Evolutionary conservation across 2,113 vertebrate genomes (phyloP), one percentile per base, ranked within the genome.

Genomic region (Cromileptes altivelis): DNA sequence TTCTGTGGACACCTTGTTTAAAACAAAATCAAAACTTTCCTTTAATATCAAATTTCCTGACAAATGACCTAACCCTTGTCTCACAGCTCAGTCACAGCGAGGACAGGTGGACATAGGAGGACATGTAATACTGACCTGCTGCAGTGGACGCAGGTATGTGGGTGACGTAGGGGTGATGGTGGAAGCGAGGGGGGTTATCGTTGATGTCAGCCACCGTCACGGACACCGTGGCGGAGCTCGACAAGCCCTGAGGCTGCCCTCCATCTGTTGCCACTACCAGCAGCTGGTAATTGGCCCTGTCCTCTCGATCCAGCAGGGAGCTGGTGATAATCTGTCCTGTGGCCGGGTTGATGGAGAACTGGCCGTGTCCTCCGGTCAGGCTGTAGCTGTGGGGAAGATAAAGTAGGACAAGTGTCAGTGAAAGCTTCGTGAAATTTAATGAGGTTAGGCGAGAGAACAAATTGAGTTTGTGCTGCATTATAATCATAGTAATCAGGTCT

Each of bases 291-390:
- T 95, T 97, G 80, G 96, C 94, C 67, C 94, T 94, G 0, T 86
- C 85, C 70, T 99, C 98, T 50, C 98, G 94, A 89, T 99, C 98
- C 0, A 99, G 93, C 74, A 97, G 88, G 0, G 98, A 96, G 10
- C 97, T 99, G 85, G 97, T 99, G 93, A 99, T 99, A 87, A 99
- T 97, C 86, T 99, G 97, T 18, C 98, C 98, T 0, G 98, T 99
- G 0, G 98, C 96, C 0, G 98, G 98, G 94, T 99, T 99, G 92
- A 99, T 97, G 55, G 98, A 98, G 93, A 99, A 99, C 57, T 98
- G 98, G 0, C 97, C 96, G 68, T 98, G 96, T 52, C 97, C 98
- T 6, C 98, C 98, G 0, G 57, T 94, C 78, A 99, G 93, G 69
- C 96, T 97, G 82, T 99, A 99, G 88, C 98, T 99, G 93, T 81